Conservation (phyloP, 2,797 vertebrate genomes). For the Ceryle rudis region DNA sequence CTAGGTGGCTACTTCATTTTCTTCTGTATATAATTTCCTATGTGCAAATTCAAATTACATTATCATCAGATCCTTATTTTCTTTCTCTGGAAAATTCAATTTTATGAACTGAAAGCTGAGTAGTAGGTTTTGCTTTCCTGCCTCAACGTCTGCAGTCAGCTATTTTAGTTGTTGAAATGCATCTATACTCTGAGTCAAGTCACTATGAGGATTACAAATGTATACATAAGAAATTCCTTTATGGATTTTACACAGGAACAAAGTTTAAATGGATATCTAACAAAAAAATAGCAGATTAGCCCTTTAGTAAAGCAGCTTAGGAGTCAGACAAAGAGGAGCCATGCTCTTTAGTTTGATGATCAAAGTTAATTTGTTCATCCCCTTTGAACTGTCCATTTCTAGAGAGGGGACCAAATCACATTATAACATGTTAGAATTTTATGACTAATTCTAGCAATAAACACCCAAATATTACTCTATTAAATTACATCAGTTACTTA, state of each 20-base stretch:
- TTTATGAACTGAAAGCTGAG: background rate
- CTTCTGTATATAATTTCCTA: background rate
- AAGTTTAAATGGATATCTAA: constrained; percentile 12
- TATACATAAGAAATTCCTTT: constrained; percentile 64
- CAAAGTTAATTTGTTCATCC: background rate
- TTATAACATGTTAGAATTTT: background rate
- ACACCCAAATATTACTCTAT: background rate
- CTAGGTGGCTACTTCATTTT: background rate
- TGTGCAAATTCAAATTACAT: background rate
- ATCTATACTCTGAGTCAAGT: background rate
- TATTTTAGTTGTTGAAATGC: background rate
- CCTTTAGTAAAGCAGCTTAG: constrained; percentile 20
- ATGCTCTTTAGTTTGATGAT: background rate
- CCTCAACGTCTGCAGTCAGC: background rate
- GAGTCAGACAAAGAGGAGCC: constrained; percentile 13
- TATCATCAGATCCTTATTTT: background rate
- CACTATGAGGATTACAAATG: constrained; percentile 35
- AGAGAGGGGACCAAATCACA: background rate
- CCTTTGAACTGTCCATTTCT: background rate
- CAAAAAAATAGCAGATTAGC: constrained; percentile 19
- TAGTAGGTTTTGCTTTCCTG: background rate
- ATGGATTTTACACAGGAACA: constrained; percentile 27
- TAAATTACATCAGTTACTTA: background rate
- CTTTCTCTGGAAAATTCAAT: background rate
- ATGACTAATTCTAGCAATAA: background rate